Percentiles rank a stretch among this genome's conserved stretches.
phyloP scores from a whole-genome alignment of 1,140 invertebrate genomes.

The Trachymyrmex cornetzi region DNA sequence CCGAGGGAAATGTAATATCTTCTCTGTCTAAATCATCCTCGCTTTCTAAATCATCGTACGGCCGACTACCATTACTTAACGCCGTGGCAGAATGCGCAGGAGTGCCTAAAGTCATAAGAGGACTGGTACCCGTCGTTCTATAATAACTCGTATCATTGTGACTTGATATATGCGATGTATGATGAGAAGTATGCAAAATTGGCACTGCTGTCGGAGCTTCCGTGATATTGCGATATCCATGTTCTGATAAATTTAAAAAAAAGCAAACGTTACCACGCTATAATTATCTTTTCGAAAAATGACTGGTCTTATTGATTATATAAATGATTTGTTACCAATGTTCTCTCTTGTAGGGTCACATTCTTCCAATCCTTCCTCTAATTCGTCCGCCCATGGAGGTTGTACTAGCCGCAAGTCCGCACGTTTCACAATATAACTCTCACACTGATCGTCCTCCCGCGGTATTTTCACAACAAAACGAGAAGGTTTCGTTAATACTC shows the following conservation, averaged over 20 bases:
- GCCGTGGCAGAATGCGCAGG: constrained; percentile 86
- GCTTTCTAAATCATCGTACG: constrained; percentile 95
- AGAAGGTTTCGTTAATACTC: constrained; percentile 90
- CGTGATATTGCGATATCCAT: constrained; percentile 83
- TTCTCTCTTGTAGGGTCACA: constrained; percentile 78
- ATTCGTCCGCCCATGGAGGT: constrained; percentile 98
- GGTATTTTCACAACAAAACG: constrained; percentile 93
- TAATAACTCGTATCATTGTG: constrained; percentile 84
- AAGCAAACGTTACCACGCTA: background rate
- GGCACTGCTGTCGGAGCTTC: constrained; percentile 81
- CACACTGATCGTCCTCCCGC: constrained; percentile 84
- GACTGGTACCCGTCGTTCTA: constrained; percentile 86
- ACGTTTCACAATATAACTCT: constrained; percentile 90
- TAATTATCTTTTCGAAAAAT: background rate
- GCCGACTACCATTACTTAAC: constrained; percentile 88
- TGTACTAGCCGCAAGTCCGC: constrained; percentile 95
- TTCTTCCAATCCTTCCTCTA: constrained; percentile 89
- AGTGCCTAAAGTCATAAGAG: constrained; percentile 85
- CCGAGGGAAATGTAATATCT: constrained; percentile 94
- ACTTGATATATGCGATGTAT: constrained; percentile 81
- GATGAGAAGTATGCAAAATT: constrained; percentile 82
- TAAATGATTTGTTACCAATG: constrained; percentile 75
- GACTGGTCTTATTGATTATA: background rate
- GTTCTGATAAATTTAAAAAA: constrained; percentile 73
- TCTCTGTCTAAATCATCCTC: constrained; percentile 96